These are phyloP conservation scores for Microchirus variegatus DNA, from an alignment of 2,797 vertebrate genomes.

Conservation along the genomic window DNA sequence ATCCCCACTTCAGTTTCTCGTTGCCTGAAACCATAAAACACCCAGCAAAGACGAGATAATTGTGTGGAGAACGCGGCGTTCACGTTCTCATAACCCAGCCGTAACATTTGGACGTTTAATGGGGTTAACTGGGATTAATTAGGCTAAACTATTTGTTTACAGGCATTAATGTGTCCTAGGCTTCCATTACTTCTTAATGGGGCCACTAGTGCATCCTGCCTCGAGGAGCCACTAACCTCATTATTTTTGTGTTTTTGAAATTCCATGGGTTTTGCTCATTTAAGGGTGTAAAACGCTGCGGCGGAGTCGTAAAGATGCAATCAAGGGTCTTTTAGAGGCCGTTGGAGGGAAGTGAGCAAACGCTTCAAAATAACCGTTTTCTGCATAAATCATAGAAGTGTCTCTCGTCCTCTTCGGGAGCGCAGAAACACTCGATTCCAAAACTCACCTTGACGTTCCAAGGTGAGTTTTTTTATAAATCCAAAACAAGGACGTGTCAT, in stretches of 20 bases:
- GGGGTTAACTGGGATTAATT: constrained; percentile 34
- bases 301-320: no score
- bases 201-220: no score
- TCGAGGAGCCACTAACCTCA: no score
- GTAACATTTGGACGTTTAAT: constrained; percentile 4
- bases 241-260: no score
- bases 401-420: background rate
- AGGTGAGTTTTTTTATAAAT: constrained; percentile 26
- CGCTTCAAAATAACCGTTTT: background rate
- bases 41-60: background rate
- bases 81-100: background rate
- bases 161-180: background rate
- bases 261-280: no score
- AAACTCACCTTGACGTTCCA: constrained; percentile 18
- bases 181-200: background rate
- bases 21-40: no score
- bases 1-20: background rate
- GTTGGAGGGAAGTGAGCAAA: background rate
- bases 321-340: no score
- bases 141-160: constrained; percentile 16
- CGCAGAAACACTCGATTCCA: background rate
- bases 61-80: background rate
- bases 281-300: no score
- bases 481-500: background rate
- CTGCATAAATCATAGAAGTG: constrained; percentile 15